A percentile compares a stretch with the other conserved stretches of the same genome.
Conservation (phyloP, 2,797 vertebrate genomes). For the Sebastes trivittatus region DNA sequence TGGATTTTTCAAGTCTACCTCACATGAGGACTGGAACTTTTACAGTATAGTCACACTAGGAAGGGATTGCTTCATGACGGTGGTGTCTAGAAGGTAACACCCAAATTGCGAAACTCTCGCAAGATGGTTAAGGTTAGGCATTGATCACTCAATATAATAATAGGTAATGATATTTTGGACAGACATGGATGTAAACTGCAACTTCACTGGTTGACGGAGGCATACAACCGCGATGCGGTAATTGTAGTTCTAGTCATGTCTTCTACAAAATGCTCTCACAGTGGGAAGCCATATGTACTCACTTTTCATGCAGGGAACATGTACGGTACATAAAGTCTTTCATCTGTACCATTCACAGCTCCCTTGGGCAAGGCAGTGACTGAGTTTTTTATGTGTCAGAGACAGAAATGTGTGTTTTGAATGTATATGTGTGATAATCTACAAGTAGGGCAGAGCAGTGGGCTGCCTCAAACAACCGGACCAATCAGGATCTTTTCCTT, state of each 20-base stretch:
- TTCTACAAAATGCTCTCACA: not conserved
- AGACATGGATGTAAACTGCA: too few relatives aligned
- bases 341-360: not conserved
- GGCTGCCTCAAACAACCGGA: not conserved
- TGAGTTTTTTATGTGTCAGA: not conserved
- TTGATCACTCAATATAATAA: too few relatives aligned
- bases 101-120: too few relatives aligned
- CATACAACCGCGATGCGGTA: too few relatives aligned
- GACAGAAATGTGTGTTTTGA: not conserved
- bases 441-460: not conserved
- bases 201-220: too few relatives aligned
- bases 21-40: not conserved
- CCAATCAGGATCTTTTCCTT: constrained; percentile 25
- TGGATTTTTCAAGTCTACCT: too few relatives aligned
- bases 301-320: not conserved
- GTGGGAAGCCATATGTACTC: not conserved
- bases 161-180: too few relatives aligned
- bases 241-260: not conserved
- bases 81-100: too few relatives aligned
- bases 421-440: not conserved
- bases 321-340: not conserved
- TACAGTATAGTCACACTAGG: not conserved
- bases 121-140: too few relatives aligned
- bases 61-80: not conserved
- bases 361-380: not conserved